Conservation (phyloP, 2,888 invertebrate species). For the Eupeodes luniger region DNA sequence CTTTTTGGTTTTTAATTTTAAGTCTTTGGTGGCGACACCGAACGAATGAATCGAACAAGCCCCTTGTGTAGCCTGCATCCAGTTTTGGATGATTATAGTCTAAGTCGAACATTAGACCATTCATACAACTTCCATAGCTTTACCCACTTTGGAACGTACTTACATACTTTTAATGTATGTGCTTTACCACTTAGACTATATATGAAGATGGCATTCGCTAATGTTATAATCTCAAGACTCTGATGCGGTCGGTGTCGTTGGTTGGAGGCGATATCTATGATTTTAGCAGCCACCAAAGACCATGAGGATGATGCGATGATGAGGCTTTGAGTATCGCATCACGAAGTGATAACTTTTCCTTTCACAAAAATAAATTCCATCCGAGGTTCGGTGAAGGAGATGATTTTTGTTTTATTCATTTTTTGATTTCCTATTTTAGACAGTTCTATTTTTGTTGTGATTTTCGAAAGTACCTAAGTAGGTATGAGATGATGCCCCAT, state of each 20-base stretch:
- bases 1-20: background rate
- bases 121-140: constrained; percentile 15
- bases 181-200: constrained; percentile 35
- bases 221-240: constrained; percentile 54
- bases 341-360: constrained; percentile 69
- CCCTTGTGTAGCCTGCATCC: constrained; percentile 11
- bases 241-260: constrained; percentile 9
- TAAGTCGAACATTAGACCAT: constrained; percentile 42
- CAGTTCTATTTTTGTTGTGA: background rate
- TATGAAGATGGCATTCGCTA: constrained; percentile 69
- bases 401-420: constrained; percentile 17
- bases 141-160: constrained; percentile 17
- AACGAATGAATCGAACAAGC: constrained; percentile 11
- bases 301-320: constrained; percentile 42
- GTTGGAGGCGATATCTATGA: constrained; percentile 40
- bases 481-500: constrained; percentile 2
- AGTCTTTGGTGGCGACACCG: constrained; percentile 23
- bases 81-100: constrained; percentile 26
- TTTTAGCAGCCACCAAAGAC: constrained; percentile 18
- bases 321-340: constrained; percentile 31
- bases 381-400: constrained; percentile 21
- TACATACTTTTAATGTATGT: background rate
- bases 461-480: constrained; percentile 49
- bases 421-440: constrained; percentile 54
- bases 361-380: constrained; percentile 59